Base-by-base conservation (phyloP, 2,888 invertebrate species). In the Phasia obesa region DNA sequence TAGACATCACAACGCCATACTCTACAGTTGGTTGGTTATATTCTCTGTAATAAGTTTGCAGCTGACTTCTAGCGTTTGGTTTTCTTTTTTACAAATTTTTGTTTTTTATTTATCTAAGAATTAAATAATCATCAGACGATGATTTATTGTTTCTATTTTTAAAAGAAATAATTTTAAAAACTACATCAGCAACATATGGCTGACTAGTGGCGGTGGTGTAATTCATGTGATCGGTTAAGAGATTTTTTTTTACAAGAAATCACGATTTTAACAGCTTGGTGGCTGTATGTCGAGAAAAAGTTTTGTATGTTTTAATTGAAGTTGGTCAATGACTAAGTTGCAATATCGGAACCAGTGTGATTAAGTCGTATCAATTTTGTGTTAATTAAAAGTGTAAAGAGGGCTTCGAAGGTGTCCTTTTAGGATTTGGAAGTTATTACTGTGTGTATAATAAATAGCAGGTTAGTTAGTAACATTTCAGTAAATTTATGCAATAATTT, bases 61-160 rank as follows among this genome's bases (percentile, higher is more conserved):
- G 74, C 51, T 73, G 71, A 60, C 27, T 73, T 73, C 27, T 60
- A 5, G 27, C 44, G 55, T 64, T 67, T 42, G 5, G 7, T 59
- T 21, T 51, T 19, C 4, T 15, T 69, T 44, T 60, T 35, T 15
- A n/a, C n/a, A n/a, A n/a, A n/a, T n/a, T 51, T 42, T 53, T 15
- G 2, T 7, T 42, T 47, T n/a, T 27, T 11, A 44, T 49, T 38
- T 77, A 62, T 55, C 23, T 64, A 49, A 71, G 57, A 78, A 78
- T 78, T 49, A 64, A 78, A 78, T 78, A 78, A 71, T 71, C 71
- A 71, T 53, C 42, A 42, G 64, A 51, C 49, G 57, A 78, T 78
- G 78, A 78, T 78, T 71, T 78, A 65, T 64, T 65, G 47, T 49
- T 78, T 71, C 78, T 78, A 78, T 78, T 78, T 78, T 71, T 70